Conservation (phyloP, 53 echinoderm and acorn worm species). For the Mesocentrotus franciscanus region DNA sequence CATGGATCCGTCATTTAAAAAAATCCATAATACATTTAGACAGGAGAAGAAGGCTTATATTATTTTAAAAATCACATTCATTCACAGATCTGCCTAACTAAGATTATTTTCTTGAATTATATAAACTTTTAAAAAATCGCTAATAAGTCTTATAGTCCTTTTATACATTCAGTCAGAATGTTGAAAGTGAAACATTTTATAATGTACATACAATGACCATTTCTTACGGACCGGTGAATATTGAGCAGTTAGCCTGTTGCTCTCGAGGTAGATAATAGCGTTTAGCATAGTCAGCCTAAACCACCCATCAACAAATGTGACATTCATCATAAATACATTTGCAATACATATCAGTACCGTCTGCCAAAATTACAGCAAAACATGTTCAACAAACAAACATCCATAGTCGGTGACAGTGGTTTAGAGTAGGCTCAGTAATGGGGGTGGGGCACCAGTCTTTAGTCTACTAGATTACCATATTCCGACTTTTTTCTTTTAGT, state of each 20-base stretch:
- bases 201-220: background rate
- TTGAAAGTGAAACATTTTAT: background rate
- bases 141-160: background rate
- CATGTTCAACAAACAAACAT: background rate
- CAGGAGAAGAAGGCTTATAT: too few relatives aligned
- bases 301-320: background rate
- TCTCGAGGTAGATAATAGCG: background rate
- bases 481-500: too few relatives aligned
- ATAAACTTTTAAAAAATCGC: background rate
- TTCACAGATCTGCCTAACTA: background rate
- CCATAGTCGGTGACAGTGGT: background rate
- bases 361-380: background rate
- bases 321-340: background rate
- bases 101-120: background rate
- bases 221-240: background rate
- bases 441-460: too few relatives aligned
- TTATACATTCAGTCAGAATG: background rate
- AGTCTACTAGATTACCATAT: too few relatives aligned
- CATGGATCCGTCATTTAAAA: too few relatives aligned
- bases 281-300: background rate
- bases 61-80: too few relatives aligned
- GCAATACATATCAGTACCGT: background rate
- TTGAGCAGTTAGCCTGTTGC: background rate
- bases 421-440: too few relatives aligned
- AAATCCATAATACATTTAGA: too few relatives aligned